Percentiles rank a stretch among this genome's conserved stretches.
Conservation (phyloP, 2,888 invertebrate genomes). For the Xestia sexstrigata region DNA sequence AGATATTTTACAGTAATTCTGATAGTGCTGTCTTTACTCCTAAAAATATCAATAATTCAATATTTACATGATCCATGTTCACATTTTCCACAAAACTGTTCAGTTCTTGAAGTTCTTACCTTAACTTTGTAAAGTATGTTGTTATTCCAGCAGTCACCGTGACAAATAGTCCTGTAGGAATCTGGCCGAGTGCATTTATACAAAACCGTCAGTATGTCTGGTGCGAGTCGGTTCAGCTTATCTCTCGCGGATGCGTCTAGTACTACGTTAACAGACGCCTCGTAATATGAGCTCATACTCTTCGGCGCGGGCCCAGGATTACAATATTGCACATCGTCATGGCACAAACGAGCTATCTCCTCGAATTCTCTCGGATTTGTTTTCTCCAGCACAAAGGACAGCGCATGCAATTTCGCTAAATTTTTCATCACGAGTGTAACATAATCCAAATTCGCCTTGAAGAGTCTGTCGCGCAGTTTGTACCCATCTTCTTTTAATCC, state of each 20-base stretch:
- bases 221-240: constrained; percentile 72
- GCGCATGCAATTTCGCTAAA: constrained; percentile 82
- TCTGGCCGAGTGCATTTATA: constrained; percentile 75
- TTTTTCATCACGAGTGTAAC: constrained; percentile 78
- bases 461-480: constrained; percentile 73
- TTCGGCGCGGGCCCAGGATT: constrained; percentile 73
- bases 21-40: neutral
- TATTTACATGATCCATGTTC: neutral
- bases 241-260: constrained; percentile 70
- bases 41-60: neutral
- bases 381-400: constrained; percentile 77
- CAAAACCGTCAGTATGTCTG: constrained; percentile 74
- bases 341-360: constrained; percentile 72
- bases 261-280: constrained; percentile 78
- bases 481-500: constrained; percentile 64
- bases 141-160: constrained; percentile 85
- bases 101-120: constrained; percentile 66
- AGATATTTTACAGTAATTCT: neutral
- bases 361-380: constrained; percentile 73
- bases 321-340: constrained; percentile 79
- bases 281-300: constrained; percentile 76
- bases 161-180: constrained; percentile 78
- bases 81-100: neutral
- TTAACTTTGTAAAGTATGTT: constrained; percentile 79
- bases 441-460: constrained; percentile 74